Evolutionary conservation across 2,888 invertebrate species (phyloP), one percentile per base, ranked within the genome.

Genomic region (Idaea straminata): DNA sequence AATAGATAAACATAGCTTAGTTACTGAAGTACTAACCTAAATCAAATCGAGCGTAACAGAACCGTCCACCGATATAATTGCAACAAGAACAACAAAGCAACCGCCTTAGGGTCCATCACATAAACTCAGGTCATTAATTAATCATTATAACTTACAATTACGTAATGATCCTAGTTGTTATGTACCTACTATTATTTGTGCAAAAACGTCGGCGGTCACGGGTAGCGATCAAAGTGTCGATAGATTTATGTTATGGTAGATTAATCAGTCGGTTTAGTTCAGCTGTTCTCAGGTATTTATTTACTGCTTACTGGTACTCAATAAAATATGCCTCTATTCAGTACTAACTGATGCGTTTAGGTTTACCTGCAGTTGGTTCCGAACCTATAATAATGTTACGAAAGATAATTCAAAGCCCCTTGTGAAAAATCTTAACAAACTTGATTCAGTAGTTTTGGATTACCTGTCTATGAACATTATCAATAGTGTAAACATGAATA

Each of bases 191-290:
- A 71, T 72, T 68, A 70, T 66, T 66, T n/a, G 35, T 36, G 69
- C 68, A 74, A 74, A 74, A 73, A 74, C 59, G 61, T 61, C 69
- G 65, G 72, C 71, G 68, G 68, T 73, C 73, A 73, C 72, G 74
- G 68, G 62, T 64, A n/a, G 35, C 66, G 73, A 62, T 70, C 74
- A 74, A 73, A 73, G 72, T 13, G 47, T 47, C 47, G 68, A 74
- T 72, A 71, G 74, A 72, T 71, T 70, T 67, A 66, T 65, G 71
- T 71, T 65, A 57, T 62, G 61, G 64, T 72, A 69, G 70, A 72
- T 70, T 68, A 67, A 70, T 72, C 72, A 47, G 47, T 5, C 47
- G 0, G 47, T 47, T 59, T 58, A 35, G 35, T 59, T 36, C 35
- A 62, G 59, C 35, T 36, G 36, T 61, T 61, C 36, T 35, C n/a